A percentile compares a stretch with the other conserved stretches of the same genome.
Evolutionary conservation across 2,797 vertebrate genomes (phyloP).

Genomic region (Triplophysa bombifrons): DNA sequence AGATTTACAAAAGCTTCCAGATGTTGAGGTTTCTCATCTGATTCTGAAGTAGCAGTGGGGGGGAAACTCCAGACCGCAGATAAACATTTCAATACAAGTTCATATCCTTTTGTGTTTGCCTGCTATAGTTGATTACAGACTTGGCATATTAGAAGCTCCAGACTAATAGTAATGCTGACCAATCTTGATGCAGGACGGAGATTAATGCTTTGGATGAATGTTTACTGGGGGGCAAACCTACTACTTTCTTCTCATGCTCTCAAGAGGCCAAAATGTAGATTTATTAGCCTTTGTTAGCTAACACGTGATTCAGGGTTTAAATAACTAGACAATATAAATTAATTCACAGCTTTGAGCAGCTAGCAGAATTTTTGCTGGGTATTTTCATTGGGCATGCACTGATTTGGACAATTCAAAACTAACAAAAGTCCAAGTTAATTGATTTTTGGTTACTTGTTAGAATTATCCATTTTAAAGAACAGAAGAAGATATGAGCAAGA

Average conservation of each 20-base stretch:
- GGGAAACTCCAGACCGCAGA: slow-evolving; percentile 47
- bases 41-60: slow-evolving; percentile 21
- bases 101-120: slow-evolving; percentile 49
- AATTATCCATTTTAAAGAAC: too few relatives aligned
- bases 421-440: too few relatives aligned
- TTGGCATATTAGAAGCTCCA: slow-evolving; percentile 38
- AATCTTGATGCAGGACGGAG: background rate
- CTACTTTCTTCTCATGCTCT: slow-evolving; percentile 5
- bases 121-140: slow-evolving; percentile 45
- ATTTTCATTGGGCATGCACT: too few relatives aligned
- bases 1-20: slow-evolving; percentile 59
- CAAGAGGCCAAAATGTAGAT: slow-evolving; percentile 27
- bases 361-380: too few relatives aligned
- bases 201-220: background rate
- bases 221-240: slow-evolving; percentile 22
- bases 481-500: too few relatives aligned
- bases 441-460: too few relatives aligned
- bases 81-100: slow-evolving; percentile 51
- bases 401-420: too few relatives aligned
- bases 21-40: slow-evolving; percentile 53
- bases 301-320: background rate
- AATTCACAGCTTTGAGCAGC: too few relatives aligned
- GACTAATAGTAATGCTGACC: slow-evolving; percentile 23
- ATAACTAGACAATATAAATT: background rate
- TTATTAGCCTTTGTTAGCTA: slow-evolving; percentile 35